A percentile compares a stretch with the other conserved stretches of the same genome.
Evolutionary conservation across 2,888 invertebrate species (phyloP).

Genomic region (Imbricaverruca yamaguchii): DNA sequence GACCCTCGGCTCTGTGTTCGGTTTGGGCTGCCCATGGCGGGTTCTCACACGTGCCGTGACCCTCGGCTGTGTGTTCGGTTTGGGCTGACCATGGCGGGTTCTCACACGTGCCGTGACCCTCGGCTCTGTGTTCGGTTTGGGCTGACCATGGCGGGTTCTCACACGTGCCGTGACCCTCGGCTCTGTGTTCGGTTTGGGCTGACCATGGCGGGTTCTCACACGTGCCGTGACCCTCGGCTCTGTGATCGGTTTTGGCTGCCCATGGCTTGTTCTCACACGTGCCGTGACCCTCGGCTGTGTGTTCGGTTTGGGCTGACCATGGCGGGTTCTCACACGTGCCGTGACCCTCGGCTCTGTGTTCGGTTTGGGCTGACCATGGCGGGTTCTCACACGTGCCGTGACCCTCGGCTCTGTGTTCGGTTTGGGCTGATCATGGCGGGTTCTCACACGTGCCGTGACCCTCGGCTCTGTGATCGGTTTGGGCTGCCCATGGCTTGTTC

Average conservation of each 20-base stretch:
- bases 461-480: neutral
- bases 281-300: slow-evolving; percentile 4
- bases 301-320: too few relatives aligned
- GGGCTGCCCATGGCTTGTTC: too few relatives aligned
- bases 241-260: neutral
- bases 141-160: too few relatives aligned
- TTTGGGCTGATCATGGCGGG: too few relatives aligned
- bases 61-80: neutral
- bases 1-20: neutral
- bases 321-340: slow-evolving; percentile 4
- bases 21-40: too few relatives aligned
- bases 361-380: too few relatives aligned
- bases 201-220: too few relatives aligned
- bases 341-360: neutral
- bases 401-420: neutral
- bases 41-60: slow-evolving; percentile 1
- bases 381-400: slow-evolving; percentile 4
- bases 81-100: too few relatives aligned
- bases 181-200: neutral
- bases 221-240: slow-evolving; percentile 1
- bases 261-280: too few relatives aligned
- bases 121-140: neutral
- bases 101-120: slow-evolving; percentile 1
- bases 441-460: slow-evolving; percentile 3
- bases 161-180: slow-evolving; percentile 3